Conservation (phyloP, 2,888 invertebrate genomes). For the Cosmorhoe ocellata region DNA sequence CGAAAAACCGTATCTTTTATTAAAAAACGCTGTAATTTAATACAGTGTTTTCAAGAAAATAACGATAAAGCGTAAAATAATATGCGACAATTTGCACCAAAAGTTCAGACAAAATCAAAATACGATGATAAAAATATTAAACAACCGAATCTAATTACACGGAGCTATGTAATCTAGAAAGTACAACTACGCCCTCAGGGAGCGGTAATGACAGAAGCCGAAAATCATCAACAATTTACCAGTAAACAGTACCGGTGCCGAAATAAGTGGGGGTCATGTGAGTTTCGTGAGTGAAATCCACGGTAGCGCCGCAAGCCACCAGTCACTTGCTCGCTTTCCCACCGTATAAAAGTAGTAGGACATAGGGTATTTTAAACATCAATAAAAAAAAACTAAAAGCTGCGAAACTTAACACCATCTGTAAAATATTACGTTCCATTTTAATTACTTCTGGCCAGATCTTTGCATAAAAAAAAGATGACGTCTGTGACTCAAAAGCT, state of each 20-base stretch:
- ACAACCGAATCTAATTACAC: conserved; percentile 33
- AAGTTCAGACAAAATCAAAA: conserved; percentile 11
- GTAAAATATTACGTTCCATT: conserved; percentile 16
- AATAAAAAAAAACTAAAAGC: not conserved
- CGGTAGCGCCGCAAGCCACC: conserved; percentile 76
- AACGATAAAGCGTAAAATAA: not conserved
- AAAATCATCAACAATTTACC: conserved; percentile 74
- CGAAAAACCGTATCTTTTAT: too few species aligned
- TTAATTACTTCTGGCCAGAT: not conserved
- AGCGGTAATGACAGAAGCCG: conserved; percentile 73
- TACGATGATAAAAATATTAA: conserved; percentile 21
- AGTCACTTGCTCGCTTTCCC: conserved; percentile 66
- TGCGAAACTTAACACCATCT: conserved; percentile 11
- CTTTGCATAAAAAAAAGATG: conserved; percentile 11
- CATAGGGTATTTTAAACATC: conserved; percentile 6
- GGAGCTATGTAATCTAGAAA: conserved; percentile 60
- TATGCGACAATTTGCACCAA: conserved; percentile 10
- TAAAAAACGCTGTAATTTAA: too few species aligned
- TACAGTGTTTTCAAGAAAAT: not conserved
- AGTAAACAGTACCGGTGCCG: conserved; percentile 65
- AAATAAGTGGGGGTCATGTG: conserved; percentile 65
- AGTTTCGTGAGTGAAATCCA: conserved; percentile 73
- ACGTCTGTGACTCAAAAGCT: not conserved
- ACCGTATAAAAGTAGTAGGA: conserved; percentile 46
- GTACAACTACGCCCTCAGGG: conserved; percentile 48